phyloP scores from a whole-genome alignment of 1,140 invertebrate genomes.

The Drosophila leontia region DNA sequence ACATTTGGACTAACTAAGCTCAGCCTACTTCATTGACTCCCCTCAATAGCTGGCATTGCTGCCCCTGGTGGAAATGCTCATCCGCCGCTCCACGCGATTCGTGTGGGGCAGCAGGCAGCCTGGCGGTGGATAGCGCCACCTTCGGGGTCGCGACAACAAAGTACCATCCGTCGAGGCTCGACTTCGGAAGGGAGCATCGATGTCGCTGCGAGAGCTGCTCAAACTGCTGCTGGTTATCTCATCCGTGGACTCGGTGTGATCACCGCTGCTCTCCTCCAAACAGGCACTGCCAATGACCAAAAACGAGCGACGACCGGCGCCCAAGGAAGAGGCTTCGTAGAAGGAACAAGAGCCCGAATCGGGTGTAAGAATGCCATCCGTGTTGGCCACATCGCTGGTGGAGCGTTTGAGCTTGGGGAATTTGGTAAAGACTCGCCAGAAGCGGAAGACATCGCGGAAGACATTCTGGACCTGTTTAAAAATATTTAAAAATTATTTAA shows the following conservation, averaged over 20 bases:
- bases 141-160: conserved; percentile 85
- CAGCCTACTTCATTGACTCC: not conserved
- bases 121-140: conserved; percentile 86
- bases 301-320: conserved; percentile 72
- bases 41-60: conserved; percentile 86
- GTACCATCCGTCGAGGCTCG: conserved; percentile 88
- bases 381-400: conserved; percentile 86
- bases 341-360: conserved; percentile 74
- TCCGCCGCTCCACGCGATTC: conserved; percentile 85
- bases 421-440: conserved; percentile 89
- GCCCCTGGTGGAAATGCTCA: conserved; percentile 87
- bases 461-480: conserved; percentile 87
- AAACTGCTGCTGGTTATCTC: conserved; percentile 73
- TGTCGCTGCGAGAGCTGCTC: conserved; percentile 65
- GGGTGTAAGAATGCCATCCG: conserved; percentile 66
- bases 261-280: conserved; percentile 69
- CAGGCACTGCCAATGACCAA: conserved; percentile 73
- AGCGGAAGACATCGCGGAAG: conserved; percentile 88
- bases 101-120: conserved; percentile 80
- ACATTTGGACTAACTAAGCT: conserved; percentile 69
- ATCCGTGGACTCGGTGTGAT: conserved; percentile 78
- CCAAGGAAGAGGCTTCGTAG: conserved; percentile 68
- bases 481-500: too few species aligned
- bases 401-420: conserved; percentile 87
- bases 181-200: conserved; percentile 86